Evolutionary conservation across 1,140 invertebrate genomes (phyloP), one percentile per base, ranked within the genome.

Genomic region (Eurosta solidaginis): DNA sequence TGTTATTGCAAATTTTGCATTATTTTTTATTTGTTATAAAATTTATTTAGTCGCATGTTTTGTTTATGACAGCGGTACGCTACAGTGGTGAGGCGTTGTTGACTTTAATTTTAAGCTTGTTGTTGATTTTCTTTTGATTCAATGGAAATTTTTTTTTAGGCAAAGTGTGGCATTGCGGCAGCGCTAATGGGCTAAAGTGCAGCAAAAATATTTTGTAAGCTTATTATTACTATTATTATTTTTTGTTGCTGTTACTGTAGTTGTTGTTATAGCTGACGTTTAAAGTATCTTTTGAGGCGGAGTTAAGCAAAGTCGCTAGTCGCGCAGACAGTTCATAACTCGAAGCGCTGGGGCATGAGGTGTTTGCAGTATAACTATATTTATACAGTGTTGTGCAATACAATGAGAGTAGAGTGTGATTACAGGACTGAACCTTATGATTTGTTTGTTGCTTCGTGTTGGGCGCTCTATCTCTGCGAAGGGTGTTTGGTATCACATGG

Each of bases 181-280:
- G n/a, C 33, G n/a, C 59, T 68, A 68, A 68, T 68, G 59, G 33
- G 59, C 59, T 33, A 14, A 12, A 42, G 59, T 59, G 59, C 59
- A 68, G 33, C 33, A 9, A 2, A 33, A 68, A 68, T 68, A 68
- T 68, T 68, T 68, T 33, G 59, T 33, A 33, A 68, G 59, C 59
- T 68, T 27, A 68, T 68, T 68, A 68, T 68, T 68, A 68, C 59
- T 10, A 33, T 68, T 68, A 68, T 68, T 68, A 68, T 68, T 68
- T 68, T 29, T 6, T 47, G 45, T n/a, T 10, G 33, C 36, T 68
- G 4, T 68, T 68, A 68, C 9, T 22, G 59, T 20, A 17, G 59
- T 14, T 20, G 33, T 25, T 40, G 59, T 20, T 68, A n/a, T n/a
- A 33, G 59, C n/a, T 68, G 33, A 6, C 59, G 22, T 22, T n/a